These are phyloP conservation scores for Watsonalla binaria DNA, from an alignment of 2,888 invertebrate genomes.

Conservation along the genomic window DNA sequence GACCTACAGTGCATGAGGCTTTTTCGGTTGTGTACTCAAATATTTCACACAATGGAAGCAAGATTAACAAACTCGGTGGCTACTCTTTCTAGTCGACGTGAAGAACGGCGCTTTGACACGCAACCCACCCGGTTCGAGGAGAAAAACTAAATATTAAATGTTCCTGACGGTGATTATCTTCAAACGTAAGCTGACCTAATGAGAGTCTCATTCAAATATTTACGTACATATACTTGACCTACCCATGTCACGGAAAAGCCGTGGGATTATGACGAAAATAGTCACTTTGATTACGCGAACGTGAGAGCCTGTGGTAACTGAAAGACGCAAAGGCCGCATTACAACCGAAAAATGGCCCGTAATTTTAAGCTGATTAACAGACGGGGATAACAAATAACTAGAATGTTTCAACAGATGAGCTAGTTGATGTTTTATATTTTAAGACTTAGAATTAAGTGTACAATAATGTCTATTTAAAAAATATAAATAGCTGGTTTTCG, in stretches of 20 bases:
- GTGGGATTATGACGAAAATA: neutral
- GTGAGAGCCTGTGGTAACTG: neutral
- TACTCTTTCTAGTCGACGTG: slow-evolving; percentile 57
- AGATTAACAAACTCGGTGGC: slow-evolving; percentile 69
- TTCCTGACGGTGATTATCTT: neutral
- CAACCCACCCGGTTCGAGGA: slow-evolving; percentile 39
- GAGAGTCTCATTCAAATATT: neutral
- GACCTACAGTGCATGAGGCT: slow-evolving; percentile 8
- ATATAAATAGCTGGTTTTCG: no score
- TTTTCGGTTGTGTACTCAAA: slow-evolving; percentile 35
- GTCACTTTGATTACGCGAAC: neutral
- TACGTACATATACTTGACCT: neutral
- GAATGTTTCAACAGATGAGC: no score
- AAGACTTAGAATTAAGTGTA: no score
- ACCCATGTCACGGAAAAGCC: neutral
- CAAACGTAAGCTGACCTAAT: neutral
- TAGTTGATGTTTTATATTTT: no score
- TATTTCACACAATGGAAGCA: slow-evolving; percentile 65
- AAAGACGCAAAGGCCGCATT: neutral
- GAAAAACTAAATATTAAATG: slow-evolving; percentile 21
- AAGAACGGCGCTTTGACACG: slow-evolving; percentile 59
- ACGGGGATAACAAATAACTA: neutral
- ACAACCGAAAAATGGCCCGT: neutral
- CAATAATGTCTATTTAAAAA: no score
- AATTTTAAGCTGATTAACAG: neutral